phyloP scores from a whole-genome alignment of 2,113 vertebrate species.

The Microcebus jonahi region DNA sequence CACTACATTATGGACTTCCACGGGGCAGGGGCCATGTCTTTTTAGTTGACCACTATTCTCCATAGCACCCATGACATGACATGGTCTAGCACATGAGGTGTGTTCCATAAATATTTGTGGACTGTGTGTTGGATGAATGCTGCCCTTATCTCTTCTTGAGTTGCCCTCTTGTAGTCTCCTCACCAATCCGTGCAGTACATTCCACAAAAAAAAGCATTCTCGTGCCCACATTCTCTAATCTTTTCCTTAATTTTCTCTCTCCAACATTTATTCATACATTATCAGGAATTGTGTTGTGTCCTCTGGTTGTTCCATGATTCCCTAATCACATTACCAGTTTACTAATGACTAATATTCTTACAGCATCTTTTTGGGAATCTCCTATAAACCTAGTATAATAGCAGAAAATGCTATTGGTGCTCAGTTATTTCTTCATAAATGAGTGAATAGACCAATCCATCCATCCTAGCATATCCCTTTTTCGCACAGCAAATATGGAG shows the following conservation, averaged over 20 bases:
- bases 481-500: not conserved
- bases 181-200: not conserved
- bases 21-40: not conserved
- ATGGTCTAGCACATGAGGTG: not conserved
- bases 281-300: not conserved
- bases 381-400: not conserved
- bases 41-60: not conserved
- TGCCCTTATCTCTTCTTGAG: not conserved
- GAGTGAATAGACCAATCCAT: not conserved
- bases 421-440: conserved; percentile 12
- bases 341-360: not conserved
- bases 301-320: not conserved
- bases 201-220: not conserved
- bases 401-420: not conserved
- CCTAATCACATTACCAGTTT: not conserved
- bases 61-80: rapidly evolving
- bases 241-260: not conserved
- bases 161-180: not conserved
- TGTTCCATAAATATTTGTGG: not conserved
- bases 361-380: not conserved
- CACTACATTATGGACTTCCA: too few relatives aligned
- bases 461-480: not conserved
- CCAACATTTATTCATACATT: not conserved
- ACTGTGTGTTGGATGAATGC: not conserved
- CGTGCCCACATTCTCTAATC: not conserved